These are phyloP conservation scores for Synergus laeviventris DNA, from an alignment of 2,888 invertebrate species.

Conservation along the genomic window DNA sequence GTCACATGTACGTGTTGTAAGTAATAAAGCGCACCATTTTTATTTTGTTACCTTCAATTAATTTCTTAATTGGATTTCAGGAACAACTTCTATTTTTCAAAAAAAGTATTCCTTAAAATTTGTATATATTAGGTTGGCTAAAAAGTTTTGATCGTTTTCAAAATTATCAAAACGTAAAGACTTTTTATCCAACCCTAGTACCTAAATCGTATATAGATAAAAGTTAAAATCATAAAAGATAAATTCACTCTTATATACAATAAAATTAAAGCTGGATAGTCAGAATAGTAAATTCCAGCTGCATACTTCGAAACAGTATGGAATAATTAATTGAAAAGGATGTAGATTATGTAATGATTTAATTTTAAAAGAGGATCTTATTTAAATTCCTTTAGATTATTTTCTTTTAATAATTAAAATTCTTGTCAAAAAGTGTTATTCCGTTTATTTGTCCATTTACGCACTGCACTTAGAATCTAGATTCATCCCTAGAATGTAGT, in stretches of 20 bases:
- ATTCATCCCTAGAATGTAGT: slow-evolving; percentile 8
- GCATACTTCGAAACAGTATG: no score
- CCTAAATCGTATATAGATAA: no score
- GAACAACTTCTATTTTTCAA: background rate
- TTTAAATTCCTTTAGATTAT: background rate
- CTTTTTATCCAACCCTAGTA: no score
- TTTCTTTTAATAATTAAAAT: slow-evolving; percentile 13
- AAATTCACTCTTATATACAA: no score
- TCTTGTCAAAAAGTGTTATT: background rate
- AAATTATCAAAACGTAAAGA: background rate
- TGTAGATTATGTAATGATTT: background rate
- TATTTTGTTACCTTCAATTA: slow-evolving; percentile 6
- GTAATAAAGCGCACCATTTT: slow-evolving; percentile 69
- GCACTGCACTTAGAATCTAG: slow-evolving; percentile 59
- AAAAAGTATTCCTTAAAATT: background rate
- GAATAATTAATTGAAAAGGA: background rate
- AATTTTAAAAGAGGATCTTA: background rate
- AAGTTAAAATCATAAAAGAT: no score
- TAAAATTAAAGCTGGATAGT: no score
- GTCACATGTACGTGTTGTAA: slow-evolving; percentile 76
- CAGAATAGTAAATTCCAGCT: no score
- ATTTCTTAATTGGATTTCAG: slow-evolving; percentile 38
- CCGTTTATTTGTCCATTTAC: slow-evolving; percentile 48
- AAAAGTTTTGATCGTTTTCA: background rate
- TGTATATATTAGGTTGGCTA: background rate